Conservation (phyloP, 1,140 invertebrate species). For the Odontomachus brunneus region DNA sequence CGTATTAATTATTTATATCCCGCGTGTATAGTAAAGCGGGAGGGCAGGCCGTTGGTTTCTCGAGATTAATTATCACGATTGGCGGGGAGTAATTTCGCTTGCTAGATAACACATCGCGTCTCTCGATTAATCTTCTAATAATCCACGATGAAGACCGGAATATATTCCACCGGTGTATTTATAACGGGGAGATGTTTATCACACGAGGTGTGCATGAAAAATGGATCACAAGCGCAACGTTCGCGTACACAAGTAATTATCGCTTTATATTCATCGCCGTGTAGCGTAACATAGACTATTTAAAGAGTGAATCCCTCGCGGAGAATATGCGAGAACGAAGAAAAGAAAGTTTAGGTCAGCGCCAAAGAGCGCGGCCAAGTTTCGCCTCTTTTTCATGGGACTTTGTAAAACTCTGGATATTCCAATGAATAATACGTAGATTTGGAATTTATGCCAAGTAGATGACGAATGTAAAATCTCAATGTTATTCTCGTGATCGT, state of each 20-base stretch:
- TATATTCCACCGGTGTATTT: background rate
- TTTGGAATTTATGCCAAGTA: too few relatives aligned
- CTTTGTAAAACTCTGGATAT: too few relatives aligned
- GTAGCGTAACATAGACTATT: background rate
- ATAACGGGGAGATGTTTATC: background rate
- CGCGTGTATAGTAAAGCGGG: background rate
- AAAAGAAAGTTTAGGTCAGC: too few relatives aligned
- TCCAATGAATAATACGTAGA: too few relatives aligned
- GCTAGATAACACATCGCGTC: constrained; percentile 12
- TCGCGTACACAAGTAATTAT: background rate
- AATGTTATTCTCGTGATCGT: too few relatives aligned
- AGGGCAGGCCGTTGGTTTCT: background rate
- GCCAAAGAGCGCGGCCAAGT: too few relatives aligned
- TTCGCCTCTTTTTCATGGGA: too few relatives aligned
- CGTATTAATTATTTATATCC: background rate
- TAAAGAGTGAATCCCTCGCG: background rate
- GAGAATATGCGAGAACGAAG: too few relatives aligned
- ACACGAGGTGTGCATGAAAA: background rate
- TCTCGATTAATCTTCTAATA: constrained; percentile 40
- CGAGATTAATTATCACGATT: constrained; percentile 43
- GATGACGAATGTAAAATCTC: too few relatives aligned
- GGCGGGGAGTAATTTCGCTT: constrained; percentile 21
- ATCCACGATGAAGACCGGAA: constrained; percentile 1
- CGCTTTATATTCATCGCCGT: background rate
- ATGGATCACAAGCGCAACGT: background rate